A percentile compares a stretch with the other conserved stretches of the same genome.
Evolutionary conservation across 2,888 invertebrate species (phyloP).

Genomic region (Chrysodeixis includens): DNA sequence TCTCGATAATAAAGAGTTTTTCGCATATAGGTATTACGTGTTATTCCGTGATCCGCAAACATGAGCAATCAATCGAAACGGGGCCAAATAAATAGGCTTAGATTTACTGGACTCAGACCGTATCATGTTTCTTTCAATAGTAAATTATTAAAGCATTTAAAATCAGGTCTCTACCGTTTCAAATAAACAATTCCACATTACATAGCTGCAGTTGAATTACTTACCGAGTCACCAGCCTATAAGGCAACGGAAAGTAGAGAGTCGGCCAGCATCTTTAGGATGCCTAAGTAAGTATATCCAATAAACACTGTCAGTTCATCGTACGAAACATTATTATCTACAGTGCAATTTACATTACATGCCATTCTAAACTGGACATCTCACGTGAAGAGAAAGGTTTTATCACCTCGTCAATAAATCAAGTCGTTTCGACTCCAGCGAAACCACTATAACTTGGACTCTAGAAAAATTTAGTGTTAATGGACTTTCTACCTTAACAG

Average conservation of each 20-base stretch:
- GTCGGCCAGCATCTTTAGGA: conserved; percentile 15
- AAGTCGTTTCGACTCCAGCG: conserved; percentile 46
- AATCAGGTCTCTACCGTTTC: background rate
- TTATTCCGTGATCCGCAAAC: background rate
- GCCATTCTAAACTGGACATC: conserved; percentile 54
- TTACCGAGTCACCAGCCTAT: background rate
- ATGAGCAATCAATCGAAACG: background rate
- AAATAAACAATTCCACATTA: background rate
- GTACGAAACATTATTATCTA: conserved; percentile 53
- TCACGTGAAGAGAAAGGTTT: conserved; percentile 63
- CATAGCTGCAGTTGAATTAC: background rate
- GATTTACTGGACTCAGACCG: background rate
- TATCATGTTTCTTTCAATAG: background rate
- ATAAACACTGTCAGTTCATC: conserved; percentile 41
- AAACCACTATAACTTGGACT: conserved; percentile 26
- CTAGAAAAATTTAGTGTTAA: conserved; percentile 19
- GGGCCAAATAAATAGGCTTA: background rate
- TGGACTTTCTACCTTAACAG: conserved; percentile 26
- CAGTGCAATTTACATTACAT: conserved; percentile 56
- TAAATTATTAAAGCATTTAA: background rate
- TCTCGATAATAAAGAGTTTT: background rate
- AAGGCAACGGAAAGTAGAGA: conserved; percentile 35
- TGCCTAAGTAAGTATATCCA: conserved; percentile 24
- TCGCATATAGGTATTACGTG: background rate
- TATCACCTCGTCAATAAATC: conserved; percentile 59